Base-by-base conservation (phyloP, 1,140 invertebrate genomes). In the Sesamia nonagrioides region DNA sequence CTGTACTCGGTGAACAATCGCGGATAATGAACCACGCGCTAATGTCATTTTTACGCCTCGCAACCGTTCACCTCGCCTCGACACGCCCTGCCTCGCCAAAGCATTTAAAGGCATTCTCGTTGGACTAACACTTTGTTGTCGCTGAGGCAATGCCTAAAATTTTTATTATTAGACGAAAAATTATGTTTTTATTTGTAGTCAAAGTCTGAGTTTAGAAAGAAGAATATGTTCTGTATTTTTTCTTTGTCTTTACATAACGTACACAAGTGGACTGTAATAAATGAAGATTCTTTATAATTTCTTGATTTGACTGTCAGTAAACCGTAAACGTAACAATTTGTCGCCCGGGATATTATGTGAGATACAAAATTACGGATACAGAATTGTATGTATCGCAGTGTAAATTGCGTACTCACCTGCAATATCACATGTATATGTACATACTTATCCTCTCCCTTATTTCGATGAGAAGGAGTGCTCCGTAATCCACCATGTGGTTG, bases 21-120 rank as follows among this genome's bases (percentile, higher is more conserved):
- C 81, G 89, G 82, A 84, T 87, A 85, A 84, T 84, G 87, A 88
- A 87, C 87, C 77, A 56, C 35, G 7, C 35, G 35, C 33, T 73
- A 73, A 73, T 73, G 71, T 58, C 48, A 73, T 73, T 73, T 73
- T 73, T 73, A 73, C 71, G 37, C 17, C 52, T 56, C 54, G 15
- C 45, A 15, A 33, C 45, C 35, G 17, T n/a, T 63, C 60, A n/a
- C 37, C 61, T 66, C 61, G 61, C 17, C 37, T 66, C 61, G 61
- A n/a, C 37, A 42, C 52, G 52, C 52, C 52, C 21, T 63, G 60
- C 42, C 66, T 52, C 35, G n/a, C 35, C 35, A 11, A 21, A 7
- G 54, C 54, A 58, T 18, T 42, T 33, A 27, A 45, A 54, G 42
- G 71, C 54, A 58, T 73, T 73, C 71, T 54, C 50, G 15, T 73